Percentiles rank a stretch among this genome's conserved stretches.
Evolutionary conservation across 2,797 vertebrate genomes (phyloP).

Genomic region (Intellagama lesueurii): DNA sequence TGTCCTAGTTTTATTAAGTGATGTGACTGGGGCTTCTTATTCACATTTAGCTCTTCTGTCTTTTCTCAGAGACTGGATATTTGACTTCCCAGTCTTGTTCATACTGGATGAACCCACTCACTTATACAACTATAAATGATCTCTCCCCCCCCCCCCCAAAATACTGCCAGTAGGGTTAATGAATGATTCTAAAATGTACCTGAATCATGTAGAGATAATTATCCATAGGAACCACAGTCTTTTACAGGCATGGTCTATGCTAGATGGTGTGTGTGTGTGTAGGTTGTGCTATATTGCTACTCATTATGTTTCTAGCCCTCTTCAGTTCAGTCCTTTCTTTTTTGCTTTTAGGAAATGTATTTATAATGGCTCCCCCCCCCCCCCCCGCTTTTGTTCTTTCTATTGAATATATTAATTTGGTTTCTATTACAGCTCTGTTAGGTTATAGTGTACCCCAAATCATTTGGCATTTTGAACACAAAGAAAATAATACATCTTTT

Average conservation of each 20-base stretch:
- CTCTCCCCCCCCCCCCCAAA: constrained; percentile 36
- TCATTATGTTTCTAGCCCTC: constrained; percentile 22
- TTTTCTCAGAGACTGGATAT: constrained; percentile 41
- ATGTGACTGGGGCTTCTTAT: constrained; percentile 12
- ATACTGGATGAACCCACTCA: constrained; percentile 50
- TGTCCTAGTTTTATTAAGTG: neutral
- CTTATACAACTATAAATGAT: neutral
- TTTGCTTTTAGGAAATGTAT: constrained; percentile 31
- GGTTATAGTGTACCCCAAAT: constrained; percentile 41
- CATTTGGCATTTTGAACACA: constrained; percentile 37
- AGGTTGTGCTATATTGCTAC: constrained; percentile 47
- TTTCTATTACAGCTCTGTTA: constrained; percentile 50
- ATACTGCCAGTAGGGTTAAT: constrained; percentile 29
- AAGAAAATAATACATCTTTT: constrained; percentile 52
- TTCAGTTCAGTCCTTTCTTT: constrained; percentile 31
- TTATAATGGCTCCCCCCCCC: constrained; percentile 48
- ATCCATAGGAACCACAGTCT: constrained; percentile 57
- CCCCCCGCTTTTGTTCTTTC: constrained; percentile 46
- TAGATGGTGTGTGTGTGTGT: neutral
- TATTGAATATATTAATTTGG: constrained; percentile 63
- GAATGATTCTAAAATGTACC: constrained; percentile 54
- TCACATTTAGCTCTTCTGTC: neutral
- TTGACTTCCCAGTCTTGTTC: constrained; percentile 39
- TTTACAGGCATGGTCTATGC: neutral
- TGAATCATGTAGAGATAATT: constrained; percentile 60